A percentile compares a stretch with the other conserved stretches of the same genome.
Conservation (phyloP, 2,113 vertebrate species). For the Lucifuga dentata region DNA sequence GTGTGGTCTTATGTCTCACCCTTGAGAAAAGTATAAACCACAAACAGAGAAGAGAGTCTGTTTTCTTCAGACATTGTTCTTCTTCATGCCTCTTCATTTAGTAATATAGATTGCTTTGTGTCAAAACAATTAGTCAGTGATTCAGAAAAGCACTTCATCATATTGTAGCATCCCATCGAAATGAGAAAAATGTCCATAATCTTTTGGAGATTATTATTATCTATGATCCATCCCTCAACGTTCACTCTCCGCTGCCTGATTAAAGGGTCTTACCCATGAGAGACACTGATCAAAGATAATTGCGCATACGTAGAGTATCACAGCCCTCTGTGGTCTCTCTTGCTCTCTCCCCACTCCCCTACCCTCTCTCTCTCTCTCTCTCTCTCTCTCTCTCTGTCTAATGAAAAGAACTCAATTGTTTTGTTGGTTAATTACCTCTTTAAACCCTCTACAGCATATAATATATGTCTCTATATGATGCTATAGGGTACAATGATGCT, state of each 20-base stretch:
- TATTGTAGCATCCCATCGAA: conserved; percentile 42
- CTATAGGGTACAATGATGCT: too few species aligned
- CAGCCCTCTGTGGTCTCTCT: background rate
- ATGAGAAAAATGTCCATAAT: conserved; percentile 44
- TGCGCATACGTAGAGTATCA: conserved; percentile 14
- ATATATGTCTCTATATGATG: too few species aligned
- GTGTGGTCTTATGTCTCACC: conserved; percentile 44
- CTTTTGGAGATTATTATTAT: conserved; percentile 31
- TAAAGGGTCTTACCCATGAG: conserved; percentile 22
- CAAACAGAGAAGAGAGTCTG: conserved; percentile 37
- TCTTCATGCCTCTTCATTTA: conserved; percentile 44
- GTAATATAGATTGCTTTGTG: conserved; percentile 44
- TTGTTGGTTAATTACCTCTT: conserved; percentile 12
- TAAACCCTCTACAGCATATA: background rate
- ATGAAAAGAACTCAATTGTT: background rate
- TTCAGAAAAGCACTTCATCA: conserved; percentile 46
- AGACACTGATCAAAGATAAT: conserved; percentile 42
- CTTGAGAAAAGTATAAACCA: conserved; percentile 48
- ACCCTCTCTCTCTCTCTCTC: background rate
- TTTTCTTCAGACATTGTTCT: conserved; percentile 37
- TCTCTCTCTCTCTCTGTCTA: background rate
- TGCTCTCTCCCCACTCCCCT: background rate
- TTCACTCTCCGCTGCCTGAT: conserved; percentile 20
- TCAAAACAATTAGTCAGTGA: conserved; percentile 46
- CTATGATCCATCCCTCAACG: conserved; percentile 21